A percentile compares a stretch with the other conserved stretches of the same genome.
phyloP scores from a whole-genome alignment of 2,113 vertebrate genomes.

The Sinocyclocheilus grahami region DNA sequence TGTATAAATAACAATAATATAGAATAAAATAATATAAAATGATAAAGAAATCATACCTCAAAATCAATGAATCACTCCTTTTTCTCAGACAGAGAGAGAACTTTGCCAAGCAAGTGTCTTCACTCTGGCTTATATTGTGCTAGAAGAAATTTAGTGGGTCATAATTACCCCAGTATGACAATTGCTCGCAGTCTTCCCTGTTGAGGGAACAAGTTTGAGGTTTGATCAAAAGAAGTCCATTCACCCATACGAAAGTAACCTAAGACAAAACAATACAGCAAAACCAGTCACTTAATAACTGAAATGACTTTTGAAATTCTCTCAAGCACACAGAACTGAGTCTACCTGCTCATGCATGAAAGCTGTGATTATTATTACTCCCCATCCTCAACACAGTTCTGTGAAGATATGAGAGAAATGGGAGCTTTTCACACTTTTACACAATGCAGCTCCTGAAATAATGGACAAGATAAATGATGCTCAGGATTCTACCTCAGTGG shows the following conservation, averaged over 20 bases:
- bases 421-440: slow-evolving; percentile 68
- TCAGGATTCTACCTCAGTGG: slow-evolving; percentile 51
- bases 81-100: background rate
- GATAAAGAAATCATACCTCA: background rate
- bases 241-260: background rate
- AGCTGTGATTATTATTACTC: slow-evolving; percentile 73
- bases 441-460: slow-evolving; percentile 66
- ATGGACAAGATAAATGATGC: slow-evolving; percentile 70
- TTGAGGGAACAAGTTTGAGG: background rate
- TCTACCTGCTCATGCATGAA: slow-evolving; percentile 74
- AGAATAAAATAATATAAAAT: background rate
- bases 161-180: background rate
- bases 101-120: background rate
- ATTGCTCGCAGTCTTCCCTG: background rate
- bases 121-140: background rate
- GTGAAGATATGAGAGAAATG: slow-evolving; percentile 56
- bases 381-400: slow-evolving; percentile 63
- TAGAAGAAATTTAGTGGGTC: background rate
- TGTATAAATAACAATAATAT: background rate
- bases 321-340: slow-evolving; percentile 52
- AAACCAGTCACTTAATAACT: slow-evolving; percentile 20
- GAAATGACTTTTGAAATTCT: slow-evolving; percentile 18
- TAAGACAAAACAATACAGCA: slow-evolving; percentile 16
- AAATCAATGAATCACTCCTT: background rate
- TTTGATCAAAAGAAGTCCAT: background rate